Base-by-base conservation (phyloP, 2,888 invertebrate genomes). In the Yponomeuta evonymella region DNA sequence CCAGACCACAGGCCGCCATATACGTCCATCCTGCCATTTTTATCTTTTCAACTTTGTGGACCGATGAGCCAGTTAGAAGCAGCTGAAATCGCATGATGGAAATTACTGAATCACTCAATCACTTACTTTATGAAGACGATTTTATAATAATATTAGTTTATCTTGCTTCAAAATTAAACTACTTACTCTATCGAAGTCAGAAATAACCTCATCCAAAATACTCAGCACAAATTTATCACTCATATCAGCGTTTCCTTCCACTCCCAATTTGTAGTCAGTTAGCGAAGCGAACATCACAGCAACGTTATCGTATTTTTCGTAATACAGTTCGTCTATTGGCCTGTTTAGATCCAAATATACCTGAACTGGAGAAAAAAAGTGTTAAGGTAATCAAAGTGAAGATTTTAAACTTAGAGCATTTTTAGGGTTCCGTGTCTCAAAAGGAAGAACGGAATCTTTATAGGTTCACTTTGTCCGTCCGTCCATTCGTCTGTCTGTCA, bases 231-330 rank as follows among this genome's bases (percentile, higher is more conserved):
- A 94, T 76, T 94, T 90, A 63, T 94, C 94, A 74, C 94, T 93
- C 69, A 94, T 88, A 72, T 96, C 96, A 71, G 95, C 94, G 66
- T 94, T 94, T 62, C 93, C 90, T 75, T 94, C 93, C n/a, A 94
- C 90, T n/a, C 93, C 93, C n/a, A 94, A 80, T 78, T 95, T 95
- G 83, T 96, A 96, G 81, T 96, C 96, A 23, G 96, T 96, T 68
- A 99, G 94, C 0, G 98, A 97, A 0, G 99, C 99, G 87, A 99
- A 99, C 98, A 99, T 98, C 0, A 99, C 98, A 2, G 98, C 97
- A 0, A 98, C 98, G 77, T 96, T 95, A 71, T 95, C 95, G 81
- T 98, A 98, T 74, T 96, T 95, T 83, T 98, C 96, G 77, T 97
- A 96, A 83, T 98, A 98, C 4, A 98, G 92, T 75, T 97, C 96